Conservation (phyloP, 1,140 invertebrate species). For the Drosophila carrolli region DNA sequence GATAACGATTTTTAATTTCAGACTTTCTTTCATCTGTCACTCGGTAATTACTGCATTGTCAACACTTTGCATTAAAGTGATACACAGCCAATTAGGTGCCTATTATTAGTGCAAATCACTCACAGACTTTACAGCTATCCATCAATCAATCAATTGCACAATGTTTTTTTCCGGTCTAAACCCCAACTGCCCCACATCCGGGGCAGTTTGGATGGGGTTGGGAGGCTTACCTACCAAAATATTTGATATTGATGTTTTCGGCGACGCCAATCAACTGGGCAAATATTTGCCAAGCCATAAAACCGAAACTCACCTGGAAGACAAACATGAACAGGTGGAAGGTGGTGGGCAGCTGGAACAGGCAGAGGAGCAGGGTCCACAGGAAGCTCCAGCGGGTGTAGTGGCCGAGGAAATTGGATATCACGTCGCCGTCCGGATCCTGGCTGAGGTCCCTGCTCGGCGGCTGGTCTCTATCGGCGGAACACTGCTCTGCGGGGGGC, state of each 20-base stretch:
- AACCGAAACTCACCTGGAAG: constrained; percentile 79
- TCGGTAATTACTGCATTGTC: constrained; percentile 10
- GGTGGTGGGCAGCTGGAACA: constrained; percentile 85
- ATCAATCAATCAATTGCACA: constrained; percentile 36
- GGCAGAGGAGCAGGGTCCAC: constrained; percentile 88
- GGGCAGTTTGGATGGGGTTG: not conserved
- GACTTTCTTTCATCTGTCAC: not conserved
- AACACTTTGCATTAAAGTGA: constrained; percentile 1
- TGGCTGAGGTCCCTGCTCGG: constrained; percentile 81
- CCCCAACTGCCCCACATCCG: constrained; percentile 24
- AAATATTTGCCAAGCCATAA: constrained; percentile 70
- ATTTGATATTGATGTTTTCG: constrained; percentile 37
- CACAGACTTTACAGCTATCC: constrained; percentile 20
- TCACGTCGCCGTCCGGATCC: constrained; percentile 86
- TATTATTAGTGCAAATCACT: constrained; percentile 33
- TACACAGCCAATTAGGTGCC: constrained; percentile 18
- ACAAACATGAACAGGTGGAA: constrained; percentile 83
- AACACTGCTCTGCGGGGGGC: not conserved
- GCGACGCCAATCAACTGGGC: constrained; percentile 61
- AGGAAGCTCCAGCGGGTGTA: constrained; percentile 90
- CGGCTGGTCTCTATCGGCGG: not conserved
- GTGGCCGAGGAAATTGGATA: constrained; percentile 88
- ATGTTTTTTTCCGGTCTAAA: constrained; percentile 32
- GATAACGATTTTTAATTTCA: constrained; percentile 23
- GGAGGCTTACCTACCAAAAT: constrained; percentile 18